Percentiles rank a stretch among this genome's conserved stretches.
Conservation (phyloP, 2,888 invertebrate species). For the Dicycla oo region DNA sequence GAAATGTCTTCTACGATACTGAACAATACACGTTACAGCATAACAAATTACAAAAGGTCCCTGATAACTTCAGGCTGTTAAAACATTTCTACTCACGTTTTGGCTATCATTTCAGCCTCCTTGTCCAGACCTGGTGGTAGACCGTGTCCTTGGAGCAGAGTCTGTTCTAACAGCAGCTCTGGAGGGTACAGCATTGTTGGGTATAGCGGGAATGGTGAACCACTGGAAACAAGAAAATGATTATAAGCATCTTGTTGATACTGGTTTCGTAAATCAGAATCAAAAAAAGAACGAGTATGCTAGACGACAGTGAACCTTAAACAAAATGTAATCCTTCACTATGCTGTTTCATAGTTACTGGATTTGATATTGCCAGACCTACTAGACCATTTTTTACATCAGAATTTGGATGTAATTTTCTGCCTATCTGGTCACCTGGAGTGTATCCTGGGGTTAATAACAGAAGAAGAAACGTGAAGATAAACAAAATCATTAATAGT, state of each 20-base stretch:
- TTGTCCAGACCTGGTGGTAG: constrained; percentile 87
- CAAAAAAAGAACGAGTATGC: neutral
- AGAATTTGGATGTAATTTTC: neutral
- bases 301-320: neutral
- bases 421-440: neutral
- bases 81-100: constrained; percentile 79
- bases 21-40: neutral
- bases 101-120: constrained; percentile 88
- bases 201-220: constrained; percentile 87
- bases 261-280: neutral
- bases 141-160: constrained; percentile 89
- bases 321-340: neutral
- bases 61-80: neutral
- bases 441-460: neutral
- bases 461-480: neutral
- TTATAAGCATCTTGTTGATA: neutral
- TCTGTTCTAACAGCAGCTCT: constrained; percentile 86
- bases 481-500: neutral
- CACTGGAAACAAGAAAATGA: constrained; percentile 71
- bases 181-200: constrained; percentile 89
- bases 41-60: neutral
- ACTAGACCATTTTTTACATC: too few species aligned
- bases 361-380: neutral
- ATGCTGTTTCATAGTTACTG: neutral
- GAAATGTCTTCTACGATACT: neutral